Evolutionary conservation across 2,797 vertebrate genomes (phyloP).

Genomic region (Peromyscus melanophrys): DNA sequence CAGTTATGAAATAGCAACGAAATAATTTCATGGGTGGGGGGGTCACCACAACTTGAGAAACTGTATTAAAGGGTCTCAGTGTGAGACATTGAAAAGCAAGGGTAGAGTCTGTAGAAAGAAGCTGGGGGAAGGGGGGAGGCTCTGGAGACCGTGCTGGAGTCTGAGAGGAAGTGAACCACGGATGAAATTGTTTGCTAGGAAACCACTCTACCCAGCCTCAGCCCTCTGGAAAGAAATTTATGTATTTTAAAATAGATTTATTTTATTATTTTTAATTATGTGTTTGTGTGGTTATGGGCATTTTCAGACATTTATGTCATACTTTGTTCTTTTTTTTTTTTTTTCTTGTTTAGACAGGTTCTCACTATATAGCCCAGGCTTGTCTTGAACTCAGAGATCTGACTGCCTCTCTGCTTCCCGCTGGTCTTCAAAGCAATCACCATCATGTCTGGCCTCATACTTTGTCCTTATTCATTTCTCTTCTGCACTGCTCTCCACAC

Average conservation of each 20-base stretch:
- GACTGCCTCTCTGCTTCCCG: not conserved
- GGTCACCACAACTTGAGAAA: not conserved
- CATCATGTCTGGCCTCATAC: not conserved
- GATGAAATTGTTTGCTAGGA: too few relatives aligned
- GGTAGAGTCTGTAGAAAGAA: not conserved
- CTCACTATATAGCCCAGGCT: not conserved
- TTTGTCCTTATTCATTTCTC: not conserved
- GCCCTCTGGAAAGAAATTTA: not conserved
- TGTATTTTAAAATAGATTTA: not conserved
- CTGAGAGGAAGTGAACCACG: not conserved
- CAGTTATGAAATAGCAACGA: not conserved
- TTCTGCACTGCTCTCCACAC: not conserved
- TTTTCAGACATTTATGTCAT: too few relatives aligned
- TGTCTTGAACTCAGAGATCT: not conserved
- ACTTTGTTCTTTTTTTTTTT: not conserved
- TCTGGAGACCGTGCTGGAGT: not conserved
- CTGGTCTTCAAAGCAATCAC: not conserved
- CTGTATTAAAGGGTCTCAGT: not conserved
- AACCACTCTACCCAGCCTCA: not conserved
- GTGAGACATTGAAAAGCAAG: not conserved
- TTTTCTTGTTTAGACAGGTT: not conserved
- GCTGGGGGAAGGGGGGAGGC: not conserved
- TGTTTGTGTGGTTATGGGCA: not conserved
- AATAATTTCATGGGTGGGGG: not conserved
- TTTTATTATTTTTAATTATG: not conserved